Percentiles rank a stretch among this genome's conserved stretches.
Evolutionary conservation across 23 tunicate species (phyloP).

Genomic region (Pegea sp.): DNA sequence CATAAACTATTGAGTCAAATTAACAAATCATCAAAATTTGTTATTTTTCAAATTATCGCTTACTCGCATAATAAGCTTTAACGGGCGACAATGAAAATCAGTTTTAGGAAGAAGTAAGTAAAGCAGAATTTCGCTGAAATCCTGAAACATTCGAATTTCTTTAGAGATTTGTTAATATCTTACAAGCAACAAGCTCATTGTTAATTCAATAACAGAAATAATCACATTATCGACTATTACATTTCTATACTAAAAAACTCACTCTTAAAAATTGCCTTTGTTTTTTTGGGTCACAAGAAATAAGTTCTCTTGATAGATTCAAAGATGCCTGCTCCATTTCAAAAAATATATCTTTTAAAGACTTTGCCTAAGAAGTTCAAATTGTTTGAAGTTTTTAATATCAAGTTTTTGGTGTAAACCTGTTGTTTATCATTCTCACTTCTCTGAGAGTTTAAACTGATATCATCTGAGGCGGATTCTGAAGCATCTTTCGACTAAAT

Average conservation of each 20-base stretch:
- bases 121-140: conserved; percentile 47
- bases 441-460: neutral
- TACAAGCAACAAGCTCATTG: too few species aligned
- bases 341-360: conserved; percentile 1
- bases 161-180: too few species aligned
- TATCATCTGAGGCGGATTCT: neutral
- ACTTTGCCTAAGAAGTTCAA: neutral
- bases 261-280: neutral
- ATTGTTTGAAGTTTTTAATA: too few species aligned
- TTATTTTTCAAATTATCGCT: conserved; percentile 1
- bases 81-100: conserved; percentile 75
- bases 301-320: neutral
- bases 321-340: neutral
- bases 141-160: too few species aligned
- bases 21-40: neutral
- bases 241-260: too few species aligned
- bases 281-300: neutral
- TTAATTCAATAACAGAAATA: too few species aligned
- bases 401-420: too few species aligned
- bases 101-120: conserved; percentile 45
- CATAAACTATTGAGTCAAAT: neutral
- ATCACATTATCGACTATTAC: too few species aligned
- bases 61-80: conserved; percentile 37
- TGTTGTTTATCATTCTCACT: neutral
- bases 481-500: neutral